Conservation (phyloP, 2,797 vertebrate genomes). For the Buceros bicornis region DNA sequence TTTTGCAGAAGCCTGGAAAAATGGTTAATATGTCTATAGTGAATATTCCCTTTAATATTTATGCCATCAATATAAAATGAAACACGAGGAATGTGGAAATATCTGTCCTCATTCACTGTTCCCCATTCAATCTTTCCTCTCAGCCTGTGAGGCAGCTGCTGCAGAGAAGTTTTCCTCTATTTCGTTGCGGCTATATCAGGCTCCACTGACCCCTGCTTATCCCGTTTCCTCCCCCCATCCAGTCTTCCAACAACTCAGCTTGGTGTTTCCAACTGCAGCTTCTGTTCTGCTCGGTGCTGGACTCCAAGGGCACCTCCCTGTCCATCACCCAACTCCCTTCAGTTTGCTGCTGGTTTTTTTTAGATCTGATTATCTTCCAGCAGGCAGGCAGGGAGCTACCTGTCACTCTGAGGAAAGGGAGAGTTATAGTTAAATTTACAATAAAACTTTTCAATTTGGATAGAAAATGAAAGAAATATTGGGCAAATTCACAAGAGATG, state of each 20-base stretch:
- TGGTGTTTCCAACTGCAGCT: neutral
- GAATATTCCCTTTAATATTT: neutral
- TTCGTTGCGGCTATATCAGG: neutral
- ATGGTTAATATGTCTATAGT: neutral
- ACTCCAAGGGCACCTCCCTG: neutral
- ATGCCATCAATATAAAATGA: neutral
- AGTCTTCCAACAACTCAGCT: neutral
- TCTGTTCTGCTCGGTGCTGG: rapidly evolving
- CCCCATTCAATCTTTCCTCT: neutral
- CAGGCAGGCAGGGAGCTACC: no score
- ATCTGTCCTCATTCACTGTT: neutral
- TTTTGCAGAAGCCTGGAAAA: neutral
- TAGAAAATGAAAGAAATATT: neutral
- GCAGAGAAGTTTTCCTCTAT: neutral
- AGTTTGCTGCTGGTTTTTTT: neutral
- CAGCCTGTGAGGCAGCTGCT: neutral
- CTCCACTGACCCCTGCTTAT: neutral
- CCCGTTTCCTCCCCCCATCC: neutral
- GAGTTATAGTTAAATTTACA: neutral
- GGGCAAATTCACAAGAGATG: neutral
- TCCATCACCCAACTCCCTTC: neutral
- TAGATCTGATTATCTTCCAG: neutral
- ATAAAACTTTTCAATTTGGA: neutral
- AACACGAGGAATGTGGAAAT: neutral
- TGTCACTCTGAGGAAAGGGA: neutral